phyloP scores from a whole-genome alignment of 2,888 invertebrate species.

The Tuberolachnus salignus region DNA sequence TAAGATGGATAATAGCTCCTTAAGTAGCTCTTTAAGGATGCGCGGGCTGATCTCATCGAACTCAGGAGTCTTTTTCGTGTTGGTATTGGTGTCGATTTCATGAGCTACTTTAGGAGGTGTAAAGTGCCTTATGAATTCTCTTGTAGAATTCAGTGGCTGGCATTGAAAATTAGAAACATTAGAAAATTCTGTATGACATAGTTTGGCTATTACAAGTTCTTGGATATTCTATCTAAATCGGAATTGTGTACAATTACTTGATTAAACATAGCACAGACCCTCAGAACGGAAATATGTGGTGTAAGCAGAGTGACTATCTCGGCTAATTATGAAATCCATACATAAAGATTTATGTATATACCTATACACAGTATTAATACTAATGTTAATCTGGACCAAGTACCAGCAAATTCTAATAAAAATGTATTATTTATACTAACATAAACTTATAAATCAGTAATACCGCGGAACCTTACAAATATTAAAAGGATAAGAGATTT shows the following conservation, averaged over 20 bases:
- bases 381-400: neutral
- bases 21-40: too few relatives aligned
- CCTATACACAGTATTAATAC: neutral
- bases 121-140: too few relatives aligned
- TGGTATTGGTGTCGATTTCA: too few relatives aligned
- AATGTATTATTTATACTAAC: neutral
- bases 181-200: constrained; percentile 1
- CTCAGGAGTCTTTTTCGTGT: too few relatives aligned
- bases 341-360: neutral
- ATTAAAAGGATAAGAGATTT: neutral
- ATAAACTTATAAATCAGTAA: neutral
- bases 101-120: too few relatives aligned
- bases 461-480: constrained; percentile 3
- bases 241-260: neutral
- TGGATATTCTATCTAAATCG: neutral
- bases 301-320: neutral
- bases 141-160: too few relatives aligned
- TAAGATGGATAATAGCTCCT: too few relatives aligned
- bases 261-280: neutral
- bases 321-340: constrained; percentile 3
- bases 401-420: neutral
- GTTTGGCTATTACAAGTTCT: neutral
- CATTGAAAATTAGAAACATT: too few relatives aligned
- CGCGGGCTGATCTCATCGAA: too few relatives aligned
- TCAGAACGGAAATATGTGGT: constrained; percentile 1